These are phyloP conservation scores for Cirrhinus mrigala DNA, from an alignment of 2,797 vertebrate species.

Conservation along the genomic window DNA sequence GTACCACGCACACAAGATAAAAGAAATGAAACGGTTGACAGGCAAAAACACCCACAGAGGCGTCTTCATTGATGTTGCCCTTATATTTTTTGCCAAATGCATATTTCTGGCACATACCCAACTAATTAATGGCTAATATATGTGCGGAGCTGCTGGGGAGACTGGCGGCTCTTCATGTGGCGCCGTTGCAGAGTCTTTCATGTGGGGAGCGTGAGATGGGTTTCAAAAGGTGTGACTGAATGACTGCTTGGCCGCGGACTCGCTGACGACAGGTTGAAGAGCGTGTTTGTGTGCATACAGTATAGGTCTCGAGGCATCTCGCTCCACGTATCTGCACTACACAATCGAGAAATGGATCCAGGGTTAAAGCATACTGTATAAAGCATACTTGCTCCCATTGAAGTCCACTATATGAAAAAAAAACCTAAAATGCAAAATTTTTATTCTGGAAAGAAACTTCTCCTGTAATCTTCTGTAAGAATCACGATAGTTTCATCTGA, in stretches of 20 bases:
- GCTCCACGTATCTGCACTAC: neutral
- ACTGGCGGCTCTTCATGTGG: constrained; percentile 37
- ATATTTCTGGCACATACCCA: constrained; percentile 42
- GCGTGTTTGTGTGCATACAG: constrained; percentile 35
- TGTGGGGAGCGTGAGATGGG: constrained; percentile 49
- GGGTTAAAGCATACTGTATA: neutral
- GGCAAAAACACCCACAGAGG: neutral
- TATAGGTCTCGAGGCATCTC: constrained; percentile 11
- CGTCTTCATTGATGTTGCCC: constrained; percentile 13
- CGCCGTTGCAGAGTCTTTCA: constrained; percentile 53
- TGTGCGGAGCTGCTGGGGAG: constrained; percentile 18
- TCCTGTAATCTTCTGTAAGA: no score
- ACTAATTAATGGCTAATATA: constrained; percentile 56
- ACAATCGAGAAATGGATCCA: neutral
- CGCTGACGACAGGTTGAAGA: constrained; percentile 21
- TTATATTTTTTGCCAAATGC: constrained; percentile 12
- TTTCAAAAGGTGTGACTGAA: constrained; percentile 36
- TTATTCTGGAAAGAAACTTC: no score
- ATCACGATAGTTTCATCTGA: neutral
- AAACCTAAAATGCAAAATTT: no score
- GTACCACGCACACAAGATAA: neutral
- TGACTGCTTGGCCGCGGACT: neutral
- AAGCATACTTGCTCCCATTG: no score
- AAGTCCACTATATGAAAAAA: no score
- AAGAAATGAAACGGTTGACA: neutral